These are phyloP conservation scores for Phengaris alcon DNA, from an alignment of 2,888 invertebrate genomes.

Conservation along the genomic window DNA sequence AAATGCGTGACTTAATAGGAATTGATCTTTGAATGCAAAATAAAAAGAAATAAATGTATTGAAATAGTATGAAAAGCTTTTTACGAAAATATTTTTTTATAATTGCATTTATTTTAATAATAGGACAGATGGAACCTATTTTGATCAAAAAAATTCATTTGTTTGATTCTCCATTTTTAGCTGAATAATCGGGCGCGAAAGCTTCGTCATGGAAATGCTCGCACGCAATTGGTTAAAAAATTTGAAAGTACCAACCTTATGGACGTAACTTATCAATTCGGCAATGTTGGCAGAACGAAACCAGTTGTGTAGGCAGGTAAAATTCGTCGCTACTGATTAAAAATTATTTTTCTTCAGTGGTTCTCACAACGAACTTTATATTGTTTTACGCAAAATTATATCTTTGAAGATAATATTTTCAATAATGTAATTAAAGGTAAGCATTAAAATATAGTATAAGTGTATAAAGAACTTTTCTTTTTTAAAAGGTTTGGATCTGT, in stretches of 20 bases:
- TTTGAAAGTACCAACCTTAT: constrained; percentile 65
- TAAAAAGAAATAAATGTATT: neutral
- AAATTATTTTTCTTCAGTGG: constrained; percentile 71
- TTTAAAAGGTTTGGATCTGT: constrained; percentile 71
- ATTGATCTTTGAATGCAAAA: neutral
- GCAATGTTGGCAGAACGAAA: constrained; percentile 75
- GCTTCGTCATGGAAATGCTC: constrained; percentile 59
- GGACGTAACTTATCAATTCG: constrained; percentile 53
- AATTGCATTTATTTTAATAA: neutral
- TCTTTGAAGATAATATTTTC: constrained; percentile 47
- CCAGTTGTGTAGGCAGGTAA: constrained; percentile 75
- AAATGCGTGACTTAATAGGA: neutral
- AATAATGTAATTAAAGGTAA: constrained; percentile 52
- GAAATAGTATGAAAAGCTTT: neutral
- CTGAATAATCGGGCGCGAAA: constrained; percentile 71
- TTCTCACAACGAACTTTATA: constrained; percentile 56
- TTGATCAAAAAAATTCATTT: constrained; percentile 17
- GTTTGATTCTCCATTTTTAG: constrained; percentile 45
- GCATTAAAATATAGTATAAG: constrained; percentile 52
- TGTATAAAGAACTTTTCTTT: constrained; percentile 73
- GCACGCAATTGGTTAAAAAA: constrained; percentile 57
- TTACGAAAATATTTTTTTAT: neutral
- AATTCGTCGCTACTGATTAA: constrained; percentile 64
- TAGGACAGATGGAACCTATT: neutral
- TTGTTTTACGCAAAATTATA: constrained; percentile 53